Conservation (phyloP, 2,888 invertebrate genomes). For the Philereme transversata region DNA sequence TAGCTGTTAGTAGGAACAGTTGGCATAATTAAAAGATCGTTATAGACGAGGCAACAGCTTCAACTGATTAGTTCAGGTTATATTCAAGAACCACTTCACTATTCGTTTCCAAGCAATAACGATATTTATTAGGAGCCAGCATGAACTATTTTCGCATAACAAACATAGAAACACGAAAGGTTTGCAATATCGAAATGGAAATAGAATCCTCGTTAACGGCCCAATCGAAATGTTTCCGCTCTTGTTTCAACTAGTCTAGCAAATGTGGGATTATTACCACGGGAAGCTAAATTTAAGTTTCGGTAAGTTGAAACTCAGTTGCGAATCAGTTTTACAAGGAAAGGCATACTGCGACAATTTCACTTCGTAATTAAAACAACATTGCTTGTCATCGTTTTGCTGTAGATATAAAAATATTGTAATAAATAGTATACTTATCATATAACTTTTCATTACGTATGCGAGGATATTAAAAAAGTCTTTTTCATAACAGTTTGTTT, state of each 20-base stretch:
- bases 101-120: constrained; percentile 35
- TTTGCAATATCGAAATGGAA: constrained; percentile 51
- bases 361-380: too few species aligned
- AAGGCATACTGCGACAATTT: too few species aligned
- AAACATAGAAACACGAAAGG: constrained; percentile 39
- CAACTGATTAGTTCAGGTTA: constrained; percentile 58
- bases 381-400: too few species aligned
- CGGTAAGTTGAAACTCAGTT: not conserved
- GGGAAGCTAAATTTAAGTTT: not conserved
- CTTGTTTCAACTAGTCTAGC: constrained; percentile 25
- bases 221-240: constrained; percentile 43
- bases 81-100: constrained; percentile 45
- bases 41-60: constrained; percentile 19
- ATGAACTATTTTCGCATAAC: constrained; percentile 29
- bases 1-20: not conserved
- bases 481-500: too few species aligned
- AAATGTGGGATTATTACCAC: constrained; percentile 5
- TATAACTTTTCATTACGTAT: too few species aligned
- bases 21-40: constrained; percentile 13
- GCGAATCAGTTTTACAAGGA: not conserved
- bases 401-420: too few species aligned
- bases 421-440: too few species aligned
- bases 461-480: too few species aligned
- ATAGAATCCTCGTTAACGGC: constrained; percentile 49
- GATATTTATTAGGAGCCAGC: constrained; percentile 5